Conservation (phyloP, 2,888 invertebrate genomes). For the Cerastis rubricosa region DNA sequence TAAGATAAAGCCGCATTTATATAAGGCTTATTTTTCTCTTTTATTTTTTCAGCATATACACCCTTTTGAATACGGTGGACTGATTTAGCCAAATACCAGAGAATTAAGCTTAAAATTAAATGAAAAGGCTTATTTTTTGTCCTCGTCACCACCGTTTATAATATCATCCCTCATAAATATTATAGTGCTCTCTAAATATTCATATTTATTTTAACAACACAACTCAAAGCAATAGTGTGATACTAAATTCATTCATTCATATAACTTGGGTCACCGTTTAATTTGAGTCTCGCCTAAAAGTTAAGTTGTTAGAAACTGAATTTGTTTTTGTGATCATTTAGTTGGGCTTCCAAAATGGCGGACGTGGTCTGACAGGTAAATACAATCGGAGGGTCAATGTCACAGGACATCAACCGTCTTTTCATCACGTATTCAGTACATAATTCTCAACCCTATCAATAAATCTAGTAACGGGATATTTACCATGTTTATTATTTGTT, state of each 20-base stretch:
- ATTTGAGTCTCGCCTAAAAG: slow-evolving; percentile 49
- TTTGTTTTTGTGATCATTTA: slow-evolving; percentile 45
- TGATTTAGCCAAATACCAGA: background rate
- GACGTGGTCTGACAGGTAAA: background rate
- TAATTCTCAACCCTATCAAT: too few relatives aligned
- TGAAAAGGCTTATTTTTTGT: background rate
- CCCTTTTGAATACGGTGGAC: background rate
- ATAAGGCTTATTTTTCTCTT: too few relatives aligned
- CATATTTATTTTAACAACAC: slow-evolving; percentile 15
- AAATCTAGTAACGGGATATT: too few relatives aligned
- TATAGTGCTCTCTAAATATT: background rate
- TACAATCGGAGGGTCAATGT: background rate
- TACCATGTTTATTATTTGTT: too few relatives aligned
- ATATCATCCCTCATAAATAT: background rate
- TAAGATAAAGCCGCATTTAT: background rate
- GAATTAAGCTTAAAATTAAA: background rate
- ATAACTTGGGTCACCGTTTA: slow-evolving; percentile 34
- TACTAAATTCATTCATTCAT: slow-evolving; percentile 42
- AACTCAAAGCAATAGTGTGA: background rate
- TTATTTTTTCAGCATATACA: background rate
- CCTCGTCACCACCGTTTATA: background rate
- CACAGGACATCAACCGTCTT: background rate
- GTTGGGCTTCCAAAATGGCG: slow-evolving; percentile 36
- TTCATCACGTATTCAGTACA: background rate
- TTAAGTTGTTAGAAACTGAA: slow-evolving; percentile 51